Percentiles rank a stretch among this genome's conserved stretches.
These are phyloP conservation scores for Clarias fuscus DNA, from an alignment of 2,797 vertebrate species.

Conservation along the genomic window DNA sequence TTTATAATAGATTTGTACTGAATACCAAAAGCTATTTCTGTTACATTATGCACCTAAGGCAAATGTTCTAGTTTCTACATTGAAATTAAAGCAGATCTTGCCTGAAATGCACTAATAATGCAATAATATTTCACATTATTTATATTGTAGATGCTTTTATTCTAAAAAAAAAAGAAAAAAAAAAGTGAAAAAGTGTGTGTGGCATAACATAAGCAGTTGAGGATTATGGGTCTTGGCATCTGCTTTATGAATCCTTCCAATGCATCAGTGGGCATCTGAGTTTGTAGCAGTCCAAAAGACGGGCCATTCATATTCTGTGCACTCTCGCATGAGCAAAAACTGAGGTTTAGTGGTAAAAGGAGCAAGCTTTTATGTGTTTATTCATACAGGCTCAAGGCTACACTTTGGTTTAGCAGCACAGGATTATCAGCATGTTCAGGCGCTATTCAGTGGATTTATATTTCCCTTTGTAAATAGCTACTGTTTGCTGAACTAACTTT, in stretches of 20 bases:
- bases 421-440: constrained; percentile 14
- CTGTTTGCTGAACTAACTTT: not conserved
- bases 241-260: not conserved
- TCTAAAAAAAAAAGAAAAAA: not conserved
- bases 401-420: constrained; percentile 12
- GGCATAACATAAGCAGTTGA: not conserved
- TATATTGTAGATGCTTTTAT: not conserved
- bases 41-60: not conserved
- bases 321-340: not conserved
- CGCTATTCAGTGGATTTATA: not conserved
- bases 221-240: not conserved
- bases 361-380: constrained; percentile 25
- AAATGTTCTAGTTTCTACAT: not conserved
- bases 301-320: not conserved
- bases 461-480: not conserved
- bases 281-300: not conserved
- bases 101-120: not conserved
- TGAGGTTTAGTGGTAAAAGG: constrained; percentile 2
- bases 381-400: constrained; percentile 3
- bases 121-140: not conserved
- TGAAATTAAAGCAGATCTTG: not conserved
- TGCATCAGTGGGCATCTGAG: not conserved
- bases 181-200: not conserved
- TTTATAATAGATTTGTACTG: not conserved
- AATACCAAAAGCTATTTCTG: not conserved